Conservation (phyloP, 2,113 vertebrate species). For the Pelmatolapia mariae region DNA sequence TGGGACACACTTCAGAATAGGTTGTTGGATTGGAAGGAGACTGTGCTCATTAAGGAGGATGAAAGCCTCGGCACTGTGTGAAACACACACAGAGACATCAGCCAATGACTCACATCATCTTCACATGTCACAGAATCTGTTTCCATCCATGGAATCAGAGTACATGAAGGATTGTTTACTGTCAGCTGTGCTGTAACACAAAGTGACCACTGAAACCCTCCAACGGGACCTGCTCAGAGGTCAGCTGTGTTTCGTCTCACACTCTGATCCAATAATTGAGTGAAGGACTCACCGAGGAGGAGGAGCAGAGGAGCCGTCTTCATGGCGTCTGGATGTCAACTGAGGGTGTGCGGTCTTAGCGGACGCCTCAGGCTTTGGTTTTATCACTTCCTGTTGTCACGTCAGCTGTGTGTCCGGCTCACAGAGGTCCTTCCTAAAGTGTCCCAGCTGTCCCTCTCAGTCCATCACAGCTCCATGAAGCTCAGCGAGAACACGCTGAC, state of each 20-base stretch:
- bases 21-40: too few relatives aligned
- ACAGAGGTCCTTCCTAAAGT: not conserved
- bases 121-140: too few relatives aligned
- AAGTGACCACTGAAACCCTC: too few relatives aligned
- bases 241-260: rapidly evolving
- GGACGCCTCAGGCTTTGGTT: not conserved
- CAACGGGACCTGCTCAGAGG: not conserved
- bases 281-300: not conserved
- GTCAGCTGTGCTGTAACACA: too few relatives aligned
- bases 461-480: not conserved
- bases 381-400: not conserved
- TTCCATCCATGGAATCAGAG: too few relatives aligned
- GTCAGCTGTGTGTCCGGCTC: not conserved
- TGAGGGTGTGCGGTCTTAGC: not conserved
- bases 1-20: too few relatives aligned
- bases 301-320: not conserved
- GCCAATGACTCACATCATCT: too few relatives aligned
- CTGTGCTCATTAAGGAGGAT: too few relatives aligned
- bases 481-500: not conserved
- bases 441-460: not conserved
- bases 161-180: rapidly evolving
- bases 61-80: too few relatives aligned
- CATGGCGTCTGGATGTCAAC: not conserved
- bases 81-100: too few relatives aligned
- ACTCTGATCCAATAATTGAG: not conserved